Conservation (phyloP, 1,140 invertebrate genomes). For the Drosophila oshimai region DNA sequence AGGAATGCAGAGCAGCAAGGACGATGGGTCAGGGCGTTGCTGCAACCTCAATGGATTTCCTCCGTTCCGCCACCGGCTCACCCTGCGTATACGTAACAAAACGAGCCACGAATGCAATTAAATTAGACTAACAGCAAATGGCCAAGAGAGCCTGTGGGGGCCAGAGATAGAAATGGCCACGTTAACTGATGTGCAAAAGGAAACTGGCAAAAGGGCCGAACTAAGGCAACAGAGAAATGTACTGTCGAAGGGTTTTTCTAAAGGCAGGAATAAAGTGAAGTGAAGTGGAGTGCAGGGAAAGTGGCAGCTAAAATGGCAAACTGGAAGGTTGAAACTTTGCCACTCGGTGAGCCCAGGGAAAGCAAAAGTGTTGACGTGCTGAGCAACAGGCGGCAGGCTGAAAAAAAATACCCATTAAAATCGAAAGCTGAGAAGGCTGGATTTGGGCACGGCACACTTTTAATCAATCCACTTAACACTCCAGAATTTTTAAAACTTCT, state of each 20-base stretch:
- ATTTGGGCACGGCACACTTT: no score
- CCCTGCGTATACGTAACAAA: conserved; percentile 38
- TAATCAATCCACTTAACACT: not conserved
- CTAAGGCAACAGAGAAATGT: not conserved
- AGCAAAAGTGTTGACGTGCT: conserved; percentile 33
- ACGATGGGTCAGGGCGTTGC: conserved; percentile 25
- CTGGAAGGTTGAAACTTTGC: conserved; percentile 29
- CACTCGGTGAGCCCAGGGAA: conserved; percentile 2
- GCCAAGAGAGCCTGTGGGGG: conserved; percentile 16
- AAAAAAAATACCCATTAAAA: not conserved
- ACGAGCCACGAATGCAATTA: conserved; percentile 55
- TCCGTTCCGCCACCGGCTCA: not conserved
- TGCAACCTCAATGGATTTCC: conserved; percentile 39
- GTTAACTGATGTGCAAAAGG: conserved; percentile 33
- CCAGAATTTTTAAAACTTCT: no score
- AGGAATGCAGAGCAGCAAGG: conserved; percentile 43
- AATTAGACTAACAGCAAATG: conserved; percentile 56
- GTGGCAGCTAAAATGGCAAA: conserved; percentile 42
- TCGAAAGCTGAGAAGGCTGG: not conserved
- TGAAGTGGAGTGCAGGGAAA: conserved; percentile 32
- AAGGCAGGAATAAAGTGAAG: not conserved
- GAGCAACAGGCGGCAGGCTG: conserved; percentile 18
- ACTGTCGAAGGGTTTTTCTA: conserved; percentile 11
- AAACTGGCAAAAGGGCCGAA: conserved; percentile 6
- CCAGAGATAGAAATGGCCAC: conserved; percentile 7